Conservation (phyloP, 1,140 invertebrate species). For the Parapsyche elsis region DNA sequence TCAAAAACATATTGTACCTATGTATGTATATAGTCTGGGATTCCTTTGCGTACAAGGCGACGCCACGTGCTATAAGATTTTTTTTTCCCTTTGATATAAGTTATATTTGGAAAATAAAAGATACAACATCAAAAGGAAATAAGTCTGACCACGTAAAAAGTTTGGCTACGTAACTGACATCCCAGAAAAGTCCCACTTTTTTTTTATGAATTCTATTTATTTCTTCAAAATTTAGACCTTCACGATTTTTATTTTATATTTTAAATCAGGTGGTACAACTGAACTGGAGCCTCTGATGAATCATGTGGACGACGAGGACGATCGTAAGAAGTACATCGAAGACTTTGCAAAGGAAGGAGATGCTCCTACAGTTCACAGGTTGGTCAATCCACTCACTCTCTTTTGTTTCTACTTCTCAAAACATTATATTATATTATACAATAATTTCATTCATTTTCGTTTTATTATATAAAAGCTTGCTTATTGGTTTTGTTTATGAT, state of each 20-base stretch:
- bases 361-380: slow-evolving; percentile 60
- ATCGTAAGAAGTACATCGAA: slow-evolving; percentile 70
- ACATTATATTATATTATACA: neutral
- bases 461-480: neutral
- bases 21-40: too few species aligned
- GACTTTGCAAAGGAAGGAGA: slow-evolving; percentile 66
- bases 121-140: too few species aligned
- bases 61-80: too few species aligned
- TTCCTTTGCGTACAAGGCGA: too few species aligned
- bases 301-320: slow-evolving; percentile 70
- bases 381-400: neutral
- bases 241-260: slow-evolving; percentile 3
- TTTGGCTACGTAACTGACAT: too few species aligned
- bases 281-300: slow-evolving; percentile 85
- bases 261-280: slow-evolving; percentile 59
- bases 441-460: neutral
- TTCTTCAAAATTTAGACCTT: too few species aligned
- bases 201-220: too few species aligned
- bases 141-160: too few species aligned
- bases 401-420: neutral
- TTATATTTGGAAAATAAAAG: too few species aligned
- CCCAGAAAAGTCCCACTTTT: too few species aligned
- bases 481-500: neutral
- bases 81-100: too few species aligned
- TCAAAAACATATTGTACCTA: too few species aligned